Evolutionary conservation across 2,888 invertebrate species (phyloP).

Genomic region (Xanthorhoe spadicearia): DNA sequence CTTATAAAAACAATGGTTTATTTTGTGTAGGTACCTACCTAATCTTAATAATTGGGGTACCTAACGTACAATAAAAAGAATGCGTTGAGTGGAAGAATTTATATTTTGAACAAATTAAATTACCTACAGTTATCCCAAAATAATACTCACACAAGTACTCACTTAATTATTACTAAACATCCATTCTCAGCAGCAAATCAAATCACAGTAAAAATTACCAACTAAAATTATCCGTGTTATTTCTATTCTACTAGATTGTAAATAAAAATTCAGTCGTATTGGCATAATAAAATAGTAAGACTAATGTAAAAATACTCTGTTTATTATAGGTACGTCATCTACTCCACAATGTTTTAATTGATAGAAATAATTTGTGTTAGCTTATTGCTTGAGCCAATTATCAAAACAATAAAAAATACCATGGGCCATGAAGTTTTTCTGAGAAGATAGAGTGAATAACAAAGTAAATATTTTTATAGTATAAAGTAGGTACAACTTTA

Average conservation of each 20-base stretch:
- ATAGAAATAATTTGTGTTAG: neutral
- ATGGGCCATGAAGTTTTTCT: neutral
- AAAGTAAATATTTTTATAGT: neutral
- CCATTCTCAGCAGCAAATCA: constrained; percentile 35
- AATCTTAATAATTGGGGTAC: neutral
- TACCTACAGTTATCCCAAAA: constrained; percentile 34
- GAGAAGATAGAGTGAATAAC: neutral
- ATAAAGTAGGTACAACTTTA: too few species aligned
- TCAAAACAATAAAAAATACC: neutral
- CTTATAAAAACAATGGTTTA: constrained; percentile 19
- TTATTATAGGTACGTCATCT: constrained; percentile 2
- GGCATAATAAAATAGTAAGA: constrained; percentile 21
- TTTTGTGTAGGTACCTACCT: neutral
- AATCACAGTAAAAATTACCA: constrained; percentile 37
- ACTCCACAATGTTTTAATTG: neutral
- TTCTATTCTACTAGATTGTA: constrained; percentile 12
- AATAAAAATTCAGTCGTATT: constrained; percentile 33
- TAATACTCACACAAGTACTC: constrained; percentile 43
- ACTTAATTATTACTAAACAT: constrained; percentile 21
- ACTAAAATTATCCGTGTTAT: constrained; percentile 25
- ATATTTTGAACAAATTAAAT: constrained; percentile 29
- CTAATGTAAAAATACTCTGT: constrained; percentile 15
- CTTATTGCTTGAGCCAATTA: neutral
- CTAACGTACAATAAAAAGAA: constrained; percentile 23
- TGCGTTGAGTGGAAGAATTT: constrained; percentile 32